Evolutionary conservation across 2,113 vertebrate genomes (phyloP), one percentile per base, ranked within the genome.

Genomic region (Amphilophus citrinellus): DNA sequence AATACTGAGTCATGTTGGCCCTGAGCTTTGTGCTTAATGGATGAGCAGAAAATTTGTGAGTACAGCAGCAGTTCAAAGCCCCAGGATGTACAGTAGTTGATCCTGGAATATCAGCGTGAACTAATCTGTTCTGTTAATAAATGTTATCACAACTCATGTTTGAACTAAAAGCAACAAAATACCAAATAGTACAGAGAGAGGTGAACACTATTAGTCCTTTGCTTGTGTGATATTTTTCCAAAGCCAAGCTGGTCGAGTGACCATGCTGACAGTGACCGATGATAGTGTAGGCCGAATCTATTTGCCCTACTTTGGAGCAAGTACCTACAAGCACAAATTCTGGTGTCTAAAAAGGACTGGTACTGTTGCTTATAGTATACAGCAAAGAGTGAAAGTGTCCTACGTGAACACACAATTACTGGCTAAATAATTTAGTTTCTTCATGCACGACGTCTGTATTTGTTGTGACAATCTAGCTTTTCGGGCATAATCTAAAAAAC

Each of bases 381-480:
- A 50, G 8, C 65, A 0, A 47, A 44, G 9, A 11, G 15, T 3
- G 66, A 53, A 13, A 0, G 6, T 2, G 44, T 0, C 9, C 66
- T 32, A 5, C 42, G 30, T 18, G 0, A 7, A 30, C 44, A 30
- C 56, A 57, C 10, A 3, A 24, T 58, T 24, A 58, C 11, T n/a
- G 11, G 20, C 20, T 22, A 24, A 58, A 22, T 9, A 11, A 11
- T 8, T 11, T 39, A 7, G 10, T 37, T 63, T 39, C 3, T 62
- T 0, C 18, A 37, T 0, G 1, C 0, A 62, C 3, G 1, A 6
- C 2, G 24, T 9, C 50, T 53, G 30, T n/a, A n/a, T 57, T 57
- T 58, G n/a, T 39, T 58, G 10, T 57, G 56, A n/a, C 56, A n/a
- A 10, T 10, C 15, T 10, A 32, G 10, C 17, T 0, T 2, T 1